These are phyloP conservation scores for Acrossocheilus wenchowensis DNA, from an alignment of 2,797 vertebrate genomes.

Conservation along the genomic window DNA sequence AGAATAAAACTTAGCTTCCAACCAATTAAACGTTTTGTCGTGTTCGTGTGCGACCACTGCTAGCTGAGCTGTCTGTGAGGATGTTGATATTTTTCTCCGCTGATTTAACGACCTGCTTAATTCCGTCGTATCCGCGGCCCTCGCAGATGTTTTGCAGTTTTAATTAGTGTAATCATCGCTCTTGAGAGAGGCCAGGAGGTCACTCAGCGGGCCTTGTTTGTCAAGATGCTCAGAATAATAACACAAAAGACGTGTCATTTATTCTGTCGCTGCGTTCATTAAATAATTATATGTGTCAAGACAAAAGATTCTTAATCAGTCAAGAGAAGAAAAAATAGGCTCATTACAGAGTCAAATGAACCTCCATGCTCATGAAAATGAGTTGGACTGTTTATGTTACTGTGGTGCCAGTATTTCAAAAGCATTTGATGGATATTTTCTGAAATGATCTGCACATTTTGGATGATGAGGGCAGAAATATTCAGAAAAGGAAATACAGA, in stretches of 20 bases:
- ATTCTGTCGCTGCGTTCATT: conserved; percentile 71
- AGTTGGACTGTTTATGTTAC: conserved; percentile 41
- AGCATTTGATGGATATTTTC: not conserved
- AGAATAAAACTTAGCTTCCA: not conserved
- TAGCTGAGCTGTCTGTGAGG: conserved; percentile 55
- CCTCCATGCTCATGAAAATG: conserved; percentile 66
- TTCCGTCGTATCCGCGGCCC: conserved; percentile 71
- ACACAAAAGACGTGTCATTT: conserved; percentile 78
- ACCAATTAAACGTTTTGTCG: not conserved
- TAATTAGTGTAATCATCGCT: conserved; percentile 81
- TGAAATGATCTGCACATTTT: not conserved
- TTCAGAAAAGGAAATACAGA: not conserved
- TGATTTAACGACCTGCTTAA: conserved; percentile 81
- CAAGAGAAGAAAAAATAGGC: conserved; percentile 68
- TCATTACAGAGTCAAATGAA: conserved; percentile 75
- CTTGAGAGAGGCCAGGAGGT: conserved; percentile 77
- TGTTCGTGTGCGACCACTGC: not conserved
- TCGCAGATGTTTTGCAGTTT: conserved; percentile 79
- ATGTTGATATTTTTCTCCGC: conserved; percentile 74
- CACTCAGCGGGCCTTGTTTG: conserved; percentile 81
- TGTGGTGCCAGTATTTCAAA: conserved; percentile 1
- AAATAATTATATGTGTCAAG: conserved; percentile 76
- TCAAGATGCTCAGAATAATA: conserved; percentile 81
- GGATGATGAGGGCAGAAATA: not conserved
- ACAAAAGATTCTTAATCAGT: conserved; percentile 77